Evolutionary conservation across 2,888 invertebrate species (phyloP).

Genomic region (Spisula subtruncata): DNA sequence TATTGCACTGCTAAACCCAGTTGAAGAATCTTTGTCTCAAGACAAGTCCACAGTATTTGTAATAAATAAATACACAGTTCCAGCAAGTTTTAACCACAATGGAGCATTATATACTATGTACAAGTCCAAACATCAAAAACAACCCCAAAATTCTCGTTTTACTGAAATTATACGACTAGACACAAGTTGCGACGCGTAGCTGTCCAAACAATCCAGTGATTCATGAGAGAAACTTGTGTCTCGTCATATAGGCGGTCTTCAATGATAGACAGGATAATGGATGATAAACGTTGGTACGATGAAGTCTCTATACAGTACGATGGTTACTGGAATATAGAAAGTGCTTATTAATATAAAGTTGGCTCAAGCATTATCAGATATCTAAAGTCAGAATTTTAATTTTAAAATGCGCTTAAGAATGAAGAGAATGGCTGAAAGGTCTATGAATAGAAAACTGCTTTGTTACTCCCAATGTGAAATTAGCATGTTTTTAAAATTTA

Average conservation of each 20-base stretch:
- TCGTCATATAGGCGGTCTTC: neutral
- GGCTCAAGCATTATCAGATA: no score
- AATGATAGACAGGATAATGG: neutral
- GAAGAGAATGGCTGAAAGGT: no score
- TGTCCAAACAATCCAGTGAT: neutral
- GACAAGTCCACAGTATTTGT: neutral
- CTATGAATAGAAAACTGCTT: no score
- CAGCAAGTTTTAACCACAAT: neutral
- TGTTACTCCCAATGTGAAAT: no score
- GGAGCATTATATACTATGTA: neutral
- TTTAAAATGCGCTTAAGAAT: no score
- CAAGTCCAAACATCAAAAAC: no score
- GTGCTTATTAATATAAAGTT: neutral
- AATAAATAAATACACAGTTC: neutral
- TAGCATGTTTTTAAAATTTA: no score
- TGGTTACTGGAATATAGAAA: neutral
- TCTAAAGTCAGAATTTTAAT: no score
- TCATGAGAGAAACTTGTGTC: neutral
- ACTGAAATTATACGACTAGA: neutral
- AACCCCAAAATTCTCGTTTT: neutral
- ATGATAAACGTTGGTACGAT: neutral
- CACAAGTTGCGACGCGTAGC: neutral
- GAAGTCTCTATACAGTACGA: neutral
- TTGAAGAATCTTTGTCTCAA: neutral
- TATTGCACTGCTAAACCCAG: constrained; percentile 4